phyloP scores from a whole-genome alignment of 2,797 vertebrate species.

The Moxostoma hubbsi region DNA sequence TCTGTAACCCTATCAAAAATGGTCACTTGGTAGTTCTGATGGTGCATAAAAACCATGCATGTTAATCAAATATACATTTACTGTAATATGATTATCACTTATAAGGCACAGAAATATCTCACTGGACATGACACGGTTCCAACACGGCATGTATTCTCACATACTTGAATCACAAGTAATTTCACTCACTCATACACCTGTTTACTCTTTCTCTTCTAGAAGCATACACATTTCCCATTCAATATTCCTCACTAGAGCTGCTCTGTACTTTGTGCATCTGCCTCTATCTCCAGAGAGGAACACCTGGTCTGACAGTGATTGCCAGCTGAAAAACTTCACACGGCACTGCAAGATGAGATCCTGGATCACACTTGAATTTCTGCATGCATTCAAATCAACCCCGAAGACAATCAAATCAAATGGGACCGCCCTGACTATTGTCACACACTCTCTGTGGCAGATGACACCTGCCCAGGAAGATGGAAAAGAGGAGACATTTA shows the following conservation, averaged over 20 bases:
- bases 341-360: constrained; percentile 67
- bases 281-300: constrained; percentile 56
- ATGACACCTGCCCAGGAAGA: constrained; percentile 57
- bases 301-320: constrained; percentile 65
- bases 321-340: constrained; percentile 73
- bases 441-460: constrained; percentile 26
- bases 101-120: too few species aligned
- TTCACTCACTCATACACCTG: not conserved
- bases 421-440: constrained; percentile 28
- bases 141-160: not conserved
- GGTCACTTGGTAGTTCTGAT: too few species aligned
- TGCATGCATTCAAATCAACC: constrained; percentile 60
- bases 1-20: too few species aligned
- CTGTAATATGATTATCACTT: too few species aligned
- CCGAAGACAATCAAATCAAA: constrained; percentile 67
- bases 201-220: not conserved
- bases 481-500: constrained; percentile 63
- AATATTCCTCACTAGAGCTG: constrained; percentile 41
- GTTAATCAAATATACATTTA: too few species aligned
- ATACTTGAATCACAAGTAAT: not conserved
- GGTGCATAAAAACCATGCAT: too few species aligned
- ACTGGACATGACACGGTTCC: too few species aligned
- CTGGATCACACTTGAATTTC: constrained; percentile 65
- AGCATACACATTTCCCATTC: constrained; percentile 28
- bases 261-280: constrained; percentile 52